phyloP scores from a whole-genome alignment of 2,797 vertebrate genomes.

The Sebastolobus altivelis region DNA sequence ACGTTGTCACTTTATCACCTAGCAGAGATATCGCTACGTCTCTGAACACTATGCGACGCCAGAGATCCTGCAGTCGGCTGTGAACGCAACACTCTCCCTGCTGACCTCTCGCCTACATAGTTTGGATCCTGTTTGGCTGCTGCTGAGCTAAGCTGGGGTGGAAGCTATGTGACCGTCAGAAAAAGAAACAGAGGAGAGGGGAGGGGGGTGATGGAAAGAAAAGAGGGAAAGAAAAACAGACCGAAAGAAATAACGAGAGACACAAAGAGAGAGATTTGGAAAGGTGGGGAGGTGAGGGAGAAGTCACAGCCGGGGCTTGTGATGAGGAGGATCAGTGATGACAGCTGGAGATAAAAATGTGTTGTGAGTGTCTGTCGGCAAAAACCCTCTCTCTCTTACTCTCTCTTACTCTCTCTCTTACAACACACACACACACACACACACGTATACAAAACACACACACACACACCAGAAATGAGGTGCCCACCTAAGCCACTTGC shows the following conservation, averaged over 20 bases:
- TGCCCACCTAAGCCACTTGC: slow-evolving; percentile 91
- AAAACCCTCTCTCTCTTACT: not conserved
- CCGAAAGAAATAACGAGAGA: not conserved
- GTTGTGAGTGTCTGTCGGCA: slow-evolving; percentile 31
- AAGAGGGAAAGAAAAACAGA: slow-evolving; percentile 16
- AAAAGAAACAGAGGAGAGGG: not conserved
- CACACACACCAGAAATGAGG: slow-evolving; percentile 1
- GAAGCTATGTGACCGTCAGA: slow-evolving; percentile 40
- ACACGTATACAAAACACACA: not conserved
- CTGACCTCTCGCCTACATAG: slow-evolving; percentile 69
- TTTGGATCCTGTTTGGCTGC: slow-evolving; percentile 55
- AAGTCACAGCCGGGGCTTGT: not conserved
- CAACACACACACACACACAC: not conserved
- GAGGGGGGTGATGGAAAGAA: slow-evolving; percentile 20
- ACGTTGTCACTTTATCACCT: slow-evolving; percentile 34
- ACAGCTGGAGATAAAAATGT: slow-evolving; percentile 57
- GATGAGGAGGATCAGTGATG: slow-evolving; percentile 42
- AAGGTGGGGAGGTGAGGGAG: slow-evolving; percentile 7
- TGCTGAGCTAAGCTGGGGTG: slow-evolving; percentile 48
- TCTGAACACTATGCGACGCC: slow-evolving; percentile 20
- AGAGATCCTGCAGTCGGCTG: slow-evolving; percentile 33
- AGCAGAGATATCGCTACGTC: not conserved
- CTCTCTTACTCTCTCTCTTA: too few species aligned
- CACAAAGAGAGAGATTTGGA: slow-evolving; percentile 9
- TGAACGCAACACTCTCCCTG: slow-evolving; percentile 5